Evolutionary conservation across 2,113 vertebrate genomes (phyloP).

Genomic region (Sciurus niger): DNA sequence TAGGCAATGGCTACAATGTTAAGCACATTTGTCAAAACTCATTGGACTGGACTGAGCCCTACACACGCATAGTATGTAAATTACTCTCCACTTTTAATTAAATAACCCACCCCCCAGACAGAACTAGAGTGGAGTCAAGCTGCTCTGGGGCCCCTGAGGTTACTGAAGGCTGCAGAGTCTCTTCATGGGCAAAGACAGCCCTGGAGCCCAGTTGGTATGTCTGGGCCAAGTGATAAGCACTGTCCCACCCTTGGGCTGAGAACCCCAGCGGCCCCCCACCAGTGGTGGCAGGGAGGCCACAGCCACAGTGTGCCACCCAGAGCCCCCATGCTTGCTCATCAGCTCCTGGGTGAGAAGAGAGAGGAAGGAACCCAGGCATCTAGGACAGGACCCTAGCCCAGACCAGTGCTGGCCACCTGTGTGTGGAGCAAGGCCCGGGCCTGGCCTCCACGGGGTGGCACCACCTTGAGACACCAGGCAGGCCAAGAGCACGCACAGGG

Average conservation of each 20-base stretch:
- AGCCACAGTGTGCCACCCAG: neutral
- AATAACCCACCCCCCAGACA: neutral
- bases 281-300: neutral
- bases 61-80: neutral
- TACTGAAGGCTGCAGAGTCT: neutral
- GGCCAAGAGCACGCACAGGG: neutral
- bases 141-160: neutral
- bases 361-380: rapidly evolving
- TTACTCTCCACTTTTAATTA: neutral
- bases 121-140: neutral
- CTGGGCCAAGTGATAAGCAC: neutral
- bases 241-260: rapidly evolving
- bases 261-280: neutral
- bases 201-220: neutral
- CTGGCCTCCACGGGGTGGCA: rapidly evolving
- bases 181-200: neutral
- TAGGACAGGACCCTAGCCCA: neutral
- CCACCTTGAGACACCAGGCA: too few species aligned
- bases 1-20: neutral
- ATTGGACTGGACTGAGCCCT: neutral
- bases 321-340: neutral
- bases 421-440: neutral
- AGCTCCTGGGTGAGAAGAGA: neutral
- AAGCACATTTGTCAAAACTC: neutral
- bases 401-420: rapidly evolving